These are phyloP conservation scores for Lobophora halterata DNA, from an alignment of 2,888 invertebrate genomes.

Conservation along the genomic window DNA sequence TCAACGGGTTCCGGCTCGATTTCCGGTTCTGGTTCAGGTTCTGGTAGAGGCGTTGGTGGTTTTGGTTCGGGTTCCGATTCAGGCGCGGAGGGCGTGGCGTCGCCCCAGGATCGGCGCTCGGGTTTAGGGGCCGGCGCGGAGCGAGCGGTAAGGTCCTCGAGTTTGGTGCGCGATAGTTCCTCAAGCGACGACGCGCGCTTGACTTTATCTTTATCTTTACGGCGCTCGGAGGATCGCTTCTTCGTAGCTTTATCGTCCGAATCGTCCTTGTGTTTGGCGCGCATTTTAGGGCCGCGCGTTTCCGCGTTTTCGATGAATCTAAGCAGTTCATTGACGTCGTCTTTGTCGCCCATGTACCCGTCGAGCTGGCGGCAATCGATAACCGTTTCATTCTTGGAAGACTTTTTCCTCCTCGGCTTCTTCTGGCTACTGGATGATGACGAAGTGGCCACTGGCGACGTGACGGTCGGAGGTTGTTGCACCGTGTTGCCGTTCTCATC, in stretches of 20 bases:
- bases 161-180: conserved; percentile 88
- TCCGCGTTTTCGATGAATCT: conserved; percentile 86
- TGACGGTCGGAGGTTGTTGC: no score
- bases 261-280: conserved; percentile 68
- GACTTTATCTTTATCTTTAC: conserved; percentile 68
- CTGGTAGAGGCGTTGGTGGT: conserved; percentile 12
- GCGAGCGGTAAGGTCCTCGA: conserved; percentile 83
- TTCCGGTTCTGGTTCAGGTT: conserved; percentile 29
- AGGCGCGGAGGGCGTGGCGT: conserved; percentile 77
- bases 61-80: conserved; percentile 30
- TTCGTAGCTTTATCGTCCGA: conserved; percentile 68
- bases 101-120: conserved; percentile 85
- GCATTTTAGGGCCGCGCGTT: conserved; percentile 56
- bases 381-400: conserved; percentile 80
- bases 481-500: conserved; percentile 92
- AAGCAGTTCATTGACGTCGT: conserved; percentile 86
- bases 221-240: conserved; percentile 75
- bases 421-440: conserved; percentile 76
- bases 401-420: conserved; percentile 82
- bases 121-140: conserved; percentile 57
- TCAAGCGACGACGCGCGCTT: conserved; percentile 90
- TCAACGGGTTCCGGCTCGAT: conserved; percentile 67
- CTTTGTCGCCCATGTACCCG: conserved; percentile 88
- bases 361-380: conserved; percentile 83
- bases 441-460: no score